Percentiles rank a stretch among this genome's conserved stretches.
These are phyloP conservation scores for Stramonita haemastoma DNA, from an alignment of 2,888 invertebrate genomes.

Conservation along the genomic window DNA sequence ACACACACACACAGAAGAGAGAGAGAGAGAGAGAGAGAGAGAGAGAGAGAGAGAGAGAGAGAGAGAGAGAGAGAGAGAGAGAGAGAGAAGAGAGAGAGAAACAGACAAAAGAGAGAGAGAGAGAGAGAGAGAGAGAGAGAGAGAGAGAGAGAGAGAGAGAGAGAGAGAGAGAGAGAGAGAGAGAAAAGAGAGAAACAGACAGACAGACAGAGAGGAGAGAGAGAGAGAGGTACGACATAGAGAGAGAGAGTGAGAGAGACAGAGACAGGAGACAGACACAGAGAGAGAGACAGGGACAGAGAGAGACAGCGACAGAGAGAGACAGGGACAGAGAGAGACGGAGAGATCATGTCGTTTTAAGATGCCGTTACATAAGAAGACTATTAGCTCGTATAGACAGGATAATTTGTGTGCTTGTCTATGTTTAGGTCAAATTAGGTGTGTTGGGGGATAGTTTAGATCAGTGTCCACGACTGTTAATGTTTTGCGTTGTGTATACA, in stretches of 20 bases:
- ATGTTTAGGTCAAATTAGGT: neutral
- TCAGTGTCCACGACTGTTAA: neutral
- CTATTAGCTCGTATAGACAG: neutral
- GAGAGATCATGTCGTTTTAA: no score
- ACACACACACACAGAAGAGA: neutral
- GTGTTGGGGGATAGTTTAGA: neutral
- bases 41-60: neutral
- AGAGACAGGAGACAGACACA: neutral
- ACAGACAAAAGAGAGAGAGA: neutral
- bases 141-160: neutral
- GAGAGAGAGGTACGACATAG: neutral
- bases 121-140: neutral
- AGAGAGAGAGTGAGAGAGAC: neutral
- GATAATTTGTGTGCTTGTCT: neutral
- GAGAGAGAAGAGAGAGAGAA: neutral
- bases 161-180: conserved; percentile 8
- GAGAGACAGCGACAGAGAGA: neutral
- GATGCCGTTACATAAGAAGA: no score
- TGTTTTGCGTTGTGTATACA: neutral
- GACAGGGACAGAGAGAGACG: neutral
- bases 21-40: conserved; percentile 9
- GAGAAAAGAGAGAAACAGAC: neutral
- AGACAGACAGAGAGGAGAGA: neutral
- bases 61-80: neutral
- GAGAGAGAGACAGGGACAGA: neutral